A percentile compares a stretch with the other conserved stretches of the same genome.
Conservation (phyloP, 1,140 invertebrate species). For the Stegodyphus dumicola region DNA sequence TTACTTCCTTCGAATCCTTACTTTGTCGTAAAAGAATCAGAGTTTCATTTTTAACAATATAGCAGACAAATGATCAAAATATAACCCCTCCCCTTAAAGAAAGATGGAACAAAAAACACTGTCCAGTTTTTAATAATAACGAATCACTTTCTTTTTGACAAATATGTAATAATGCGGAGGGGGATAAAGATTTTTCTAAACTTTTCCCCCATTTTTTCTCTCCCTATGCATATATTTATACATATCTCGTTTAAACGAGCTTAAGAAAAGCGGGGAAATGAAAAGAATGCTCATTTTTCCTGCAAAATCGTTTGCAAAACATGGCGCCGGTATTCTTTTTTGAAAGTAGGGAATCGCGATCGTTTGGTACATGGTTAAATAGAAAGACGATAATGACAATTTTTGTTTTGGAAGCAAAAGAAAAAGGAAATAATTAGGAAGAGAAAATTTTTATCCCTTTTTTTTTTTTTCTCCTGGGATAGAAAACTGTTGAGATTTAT, state of each 20-base stretch:
- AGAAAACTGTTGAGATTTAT: no score
- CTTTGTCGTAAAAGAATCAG: neutral
- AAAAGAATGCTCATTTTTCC: constrained; percentile 45
- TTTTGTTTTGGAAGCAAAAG: constrained; percentile 26
- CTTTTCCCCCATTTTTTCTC: constrained; percentile 6
- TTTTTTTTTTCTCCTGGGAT: neutral
- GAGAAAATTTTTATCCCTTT: constrained; percentile 5
- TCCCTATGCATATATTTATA: neutral
- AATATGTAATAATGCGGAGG: constrained; percentile 28
- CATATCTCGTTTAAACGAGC: neutral
- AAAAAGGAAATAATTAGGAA: constrained; percentile 49
- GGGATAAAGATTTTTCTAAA: constrained; percentile 7
- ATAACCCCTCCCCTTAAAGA: neutral
- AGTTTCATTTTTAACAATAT: constrained; percentile 55
- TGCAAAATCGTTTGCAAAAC: constrained; percentile 28
- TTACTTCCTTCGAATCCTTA: neutral
- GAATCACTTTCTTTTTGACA: constrained; percentile 45
- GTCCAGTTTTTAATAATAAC: constrained; percentile 56
- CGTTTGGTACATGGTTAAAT: constrained; percentile 12
- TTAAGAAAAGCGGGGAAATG: neutral
- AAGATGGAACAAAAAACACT: constrained; percentile 21
- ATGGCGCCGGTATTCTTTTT: constrained; percentile 29
- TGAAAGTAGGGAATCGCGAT: constrained; percentile 11
- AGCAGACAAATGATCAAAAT: constrained; percentile 42
- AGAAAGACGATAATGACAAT: constrained; percentile 46